Evolutionary conservation across 2,113 vertebrate species (phyloP).

Genomic region (Serinus canaria): DNA sequence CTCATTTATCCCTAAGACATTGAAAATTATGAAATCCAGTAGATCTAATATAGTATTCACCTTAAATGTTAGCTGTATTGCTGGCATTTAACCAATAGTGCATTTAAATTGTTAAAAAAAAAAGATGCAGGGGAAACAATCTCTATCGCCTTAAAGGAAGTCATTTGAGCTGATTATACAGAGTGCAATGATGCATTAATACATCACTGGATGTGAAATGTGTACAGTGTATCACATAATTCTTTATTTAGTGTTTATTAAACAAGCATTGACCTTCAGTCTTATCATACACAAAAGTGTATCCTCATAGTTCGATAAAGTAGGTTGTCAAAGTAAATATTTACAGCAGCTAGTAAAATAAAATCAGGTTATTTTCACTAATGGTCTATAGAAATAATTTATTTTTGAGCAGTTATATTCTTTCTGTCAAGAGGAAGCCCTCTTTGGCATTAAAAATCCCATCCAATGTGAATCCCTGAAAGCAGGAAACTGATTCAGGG

Average conservation of each 20-base stretch:
- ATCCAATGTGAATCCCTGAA: background rate
- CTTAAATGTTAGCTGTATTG: background rate
- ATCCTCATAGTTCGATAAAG: constrained; percentile 29
- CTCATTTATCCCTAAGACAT: background rate
- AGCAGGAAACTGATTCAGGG: background rate
- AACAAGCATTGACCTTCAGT: constrained; percentile 45
- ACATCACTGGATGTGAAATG: constrained; percentile 29
- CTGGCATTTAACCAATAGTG: background rate
- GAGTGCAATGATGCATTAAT: constrained; percentile 8
- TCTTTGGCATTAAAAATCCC: background rate
- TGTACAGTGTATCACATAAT: constrained; percentile 41
- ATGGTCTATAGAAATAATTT: constrained; percentile 38
- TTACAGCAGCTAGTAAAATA: constrained; percentile 45
- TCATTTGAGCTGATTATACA: constrained; percentile 14
- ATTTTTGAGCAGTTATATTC: background rate
- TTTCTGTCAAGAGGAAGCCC: background rate
- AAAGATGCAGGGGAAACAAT: background rate
- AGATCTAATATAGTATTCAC: background rate
- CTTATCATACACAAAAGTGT: constrained; percentile 33
- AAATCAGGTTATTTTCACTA: constrained; percentile 53
- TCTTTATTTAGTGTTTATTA: constrained; percentile 64
- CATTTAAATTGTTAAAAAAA: background rate
- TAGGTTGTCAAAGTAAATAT: constrained; percentile 52
- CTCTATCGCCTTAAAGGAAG: constrained; percentile 12
- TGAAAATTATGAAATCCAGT: background rate